Percentiles rank a stretch among this genome's conserved stretches.
Conservation (phyloP, 2,797 vertebrate species). For the Spea hammondii region DNA sequence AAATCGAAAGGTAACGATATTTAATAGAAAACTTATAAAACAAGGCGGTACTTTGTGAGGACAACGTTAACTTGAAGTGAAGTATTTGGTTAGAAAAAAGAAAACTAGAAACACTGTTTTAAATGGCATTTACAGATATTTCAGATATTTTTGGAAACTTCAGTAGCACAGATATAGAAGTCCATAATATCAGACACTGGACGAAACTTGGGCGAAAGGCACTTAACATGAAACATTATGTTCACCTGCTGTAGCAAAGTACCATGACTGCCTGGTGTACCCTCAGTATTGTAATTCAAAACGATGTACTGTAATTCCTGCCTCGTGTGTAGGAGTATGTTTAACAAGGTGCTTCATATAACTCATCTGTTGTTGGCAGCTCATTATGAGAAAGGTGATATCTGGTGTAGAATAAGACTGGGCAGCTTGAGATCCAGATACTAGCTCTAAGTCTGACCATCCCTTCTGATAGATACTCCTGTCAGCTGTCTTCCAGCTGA, state of each 20-base stretch:
- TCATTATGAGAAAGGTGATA: constrained; percentile 56
- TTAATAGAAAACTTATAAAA: no score
- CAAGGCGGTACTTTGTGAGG: no score
- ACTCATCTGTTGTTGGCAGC: constrained; percentile 64
- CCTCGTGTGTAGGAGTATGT: constrained; percentile 60
- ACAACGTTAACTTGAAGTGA: no score
- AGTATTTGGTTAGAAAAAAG: no score
- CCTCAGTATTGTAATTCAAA: constrained; percentile 59
- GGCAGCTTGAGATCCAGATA: no score
- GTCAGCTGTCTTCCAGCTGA: no score
- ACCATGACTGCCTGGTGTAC: constrained; percentile 68
- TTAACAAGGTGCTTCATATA: constrained; percentile 59
- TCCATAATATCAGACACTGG: constrained; percentile 18
- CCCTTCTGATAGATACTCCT: no score
- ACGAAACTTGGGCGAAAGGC: constrained; percentile 1
- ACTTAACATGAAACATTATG: neutral
- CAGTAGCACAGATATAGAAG: neutral
- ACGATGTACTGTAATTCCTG: constrained; percentile 65
- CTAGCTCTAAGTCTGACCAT: no score
- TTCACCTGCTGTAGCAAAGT: constrained; percentile 72
- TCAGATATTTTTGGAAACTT: neutral
- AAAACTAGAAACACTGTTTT: neutral
- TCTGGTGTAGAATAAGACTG: neutral
- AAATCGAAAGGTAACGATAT: no score
- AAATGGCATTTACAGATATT: constrained; percentile 19